Percentiles rank a stretch among this genome's conserved stretches.
Conservation (phyloP, 2,888 invertebrate species). For the Germaria angustata region DNA sequence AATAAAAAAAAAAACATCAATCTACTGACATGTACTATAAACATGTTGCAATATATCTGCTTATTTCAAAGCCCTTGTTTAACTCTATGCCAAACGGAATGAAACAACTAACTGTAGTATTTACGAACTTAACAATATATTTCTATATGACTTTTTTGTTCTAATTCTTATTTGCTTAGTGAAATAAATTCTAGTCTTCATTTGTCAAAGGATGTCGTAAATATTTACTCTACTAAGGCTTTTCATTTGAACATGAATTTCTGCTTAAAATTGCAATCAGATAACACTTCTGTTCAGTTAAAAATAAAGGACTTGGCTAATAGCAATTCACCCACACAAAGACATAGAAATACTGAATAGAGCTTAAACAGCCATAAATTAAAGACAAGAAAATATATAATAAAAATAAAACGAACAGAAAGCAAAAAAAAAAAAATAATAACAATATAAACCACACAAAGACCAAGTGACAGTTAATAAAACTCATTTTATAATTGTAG, state of each 20-base stretch:
- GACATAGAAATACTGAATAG: constrained; percentile 5
- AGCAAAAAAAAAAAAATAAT: constrained; percentile 12
- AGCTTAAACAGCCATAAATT: constrained; percentile 10
- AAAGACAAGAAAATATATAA: neutral
- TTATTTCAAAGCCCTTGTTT: constrained; percentile 28
- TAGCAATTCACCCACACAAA: constrained; percentile 53
- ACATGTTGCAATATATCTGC: constrained; percentile 40
- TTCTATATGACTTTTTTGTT: constrained; percentile 1
- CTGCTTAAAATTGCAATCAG: constrained; percentile 63
- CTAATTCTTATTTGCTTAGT: constrained; percentile 60
- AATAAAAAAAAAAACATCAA: constrained; percentile 21
- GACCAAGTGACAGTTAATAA: constrained; percentile 64
- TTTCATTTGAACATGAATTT: constrained; percentile 57
- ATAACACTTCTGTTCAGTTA: constrained; percentile 63
- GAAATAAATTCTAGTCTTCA: constrained; percentile 64
- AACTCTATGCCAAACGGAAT: constrained; percentile 23
- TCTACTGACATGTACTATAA: constrained; percentile 12
- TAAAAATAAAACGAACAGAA: neutral
- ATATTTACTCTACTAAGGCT: constrained; percentile 62
- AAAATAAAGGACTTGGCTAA: constrained; percentile 56
- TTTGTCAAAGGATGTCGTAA: constrained; percentile 65
- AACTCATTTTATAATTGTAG: constrained; percentile 65
- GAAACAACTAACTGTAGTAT: constrained; percentile 32
- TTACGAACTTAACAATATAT: constrained; percentile 25
- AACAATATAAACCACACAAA: constrained; percentile 52